Percentiles rank a stretch among this genome's conserved stretches.
Evolutionary conservation across 2,888 invertebrate genomes (phyloP).

Genomic region (Orthosia gothica): DNA sequence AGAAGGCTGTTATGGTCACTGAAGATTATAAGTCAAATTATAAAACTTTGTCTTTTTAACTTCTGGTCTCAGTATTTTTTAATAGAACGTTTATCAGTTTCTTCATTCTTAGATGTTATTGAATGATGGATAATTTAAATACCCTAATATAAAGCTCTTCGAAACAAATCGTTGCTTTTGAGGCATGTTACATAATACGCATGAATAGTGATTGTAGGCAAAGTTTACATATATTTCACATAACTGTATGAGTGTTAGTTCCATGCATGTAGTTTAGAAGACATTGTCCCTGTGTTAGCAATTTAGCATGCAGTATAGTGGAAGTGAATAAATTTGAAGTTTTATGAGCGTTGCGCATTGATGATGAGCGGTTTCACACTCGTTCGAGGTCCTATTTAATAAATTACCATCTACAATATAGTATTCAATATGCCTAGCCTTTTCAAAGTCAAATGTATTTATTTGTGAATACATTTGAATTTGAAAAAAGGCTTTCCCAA

Average conservation of each 20-base stretch:
- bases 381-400: constrained; percentile 9
- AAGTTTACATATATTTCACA: background rate
- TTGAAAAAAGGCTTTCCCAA: background rate
- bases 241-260: constrained; percentile 1
- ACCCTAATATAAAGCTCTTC: background rate
- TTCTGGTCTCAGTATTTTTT: background rate
- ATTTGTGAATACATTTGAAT: no score
- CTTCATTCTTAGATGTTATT: background rate
- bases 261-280: constrained; percentile 14
- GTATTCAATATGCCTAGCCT: background rate
- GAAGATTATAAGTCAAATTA: background rate
- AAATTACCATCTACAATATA: no score
- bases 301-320: constrained; percentile 25
- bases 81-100: background rate
- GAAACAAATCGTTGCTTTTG: background rate
- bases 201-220: constrained; percentile 9
- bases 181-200: constrained; percentile 13
- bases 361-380: background rate
- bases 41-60: background rate
- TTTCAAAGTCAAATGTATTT: no score
- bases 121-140: background rate
- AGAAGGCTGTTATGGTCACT: background rate
- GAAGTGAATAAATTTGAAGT: background rate
- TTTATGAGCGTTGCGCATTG: background rate
- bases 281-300: constrained; percentile 1